Evolutionary conservation across 2,888 invertebrate genomes (phyloP).

Genomic region (Lucinisca nassula): DNA sequence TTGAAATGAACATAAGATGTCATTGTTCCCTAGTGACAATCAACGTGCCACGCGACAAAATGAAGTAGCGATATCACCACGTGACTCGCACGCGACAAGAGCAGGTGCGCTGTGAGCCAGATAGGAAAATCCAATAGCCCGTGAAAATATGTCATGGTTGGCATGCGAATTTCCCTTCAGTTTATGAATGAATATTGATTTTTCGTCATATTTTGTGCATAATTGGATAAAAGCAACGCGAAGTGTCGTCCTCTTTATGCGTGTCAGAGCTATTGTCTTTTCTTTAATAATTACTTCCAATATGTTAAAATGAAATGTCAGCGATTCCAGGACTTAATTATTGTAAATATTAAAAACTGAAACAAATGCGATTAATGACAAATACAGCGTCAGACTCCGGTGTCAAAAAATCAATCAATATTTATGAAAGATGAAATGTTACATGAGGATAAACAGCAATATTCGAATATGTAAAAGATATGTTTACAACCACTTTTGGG

Average conservation of each 20-base stretch:
- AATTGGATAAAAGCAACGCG: slow-evolving; percentile 52
- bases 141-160: slow-evolving; percentile 56
- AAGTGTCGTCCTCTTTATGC: slow-evolving; percentile 50
- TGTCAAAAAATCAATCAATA: slow-evolving; percentile 1
- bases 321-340: neutral
- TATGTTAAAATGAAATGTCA: slow-evolving; percentile 19
- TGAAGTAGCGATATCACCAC: slow-evolving; percentile 60
- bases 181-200: slow-evolving; percentile 66
- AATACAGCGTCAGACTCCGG: neutral
- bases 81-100: slow-evolving; percentile 69
- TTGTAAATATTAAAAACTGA: slow-evolving; percentile 1
- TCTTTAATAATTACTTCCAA: no score
- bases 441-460: no score
- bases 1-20: neutral
- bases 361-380: neutral
- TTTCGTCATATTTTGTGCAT: slow-evolving; percentile 63
- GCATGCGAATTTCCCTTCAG: slow-evolving; percentile 37
- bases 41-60: slow-evolving; percentile 71
- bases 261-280: slow-evolving; percentile 66
- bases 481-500: no score
- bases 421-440: no score
- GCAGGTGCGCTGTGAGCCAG: slow-evolving; percentile 65
- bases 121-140: slow-evolving; percentile 51
- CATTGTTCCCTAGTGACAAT: neutral
- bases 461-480: no score